These are phyloP conservation scores for Tortrix viridana DNA, from an alignment of 2,888 invertebrate genomes.

Conservation along the genomic window DNA sequence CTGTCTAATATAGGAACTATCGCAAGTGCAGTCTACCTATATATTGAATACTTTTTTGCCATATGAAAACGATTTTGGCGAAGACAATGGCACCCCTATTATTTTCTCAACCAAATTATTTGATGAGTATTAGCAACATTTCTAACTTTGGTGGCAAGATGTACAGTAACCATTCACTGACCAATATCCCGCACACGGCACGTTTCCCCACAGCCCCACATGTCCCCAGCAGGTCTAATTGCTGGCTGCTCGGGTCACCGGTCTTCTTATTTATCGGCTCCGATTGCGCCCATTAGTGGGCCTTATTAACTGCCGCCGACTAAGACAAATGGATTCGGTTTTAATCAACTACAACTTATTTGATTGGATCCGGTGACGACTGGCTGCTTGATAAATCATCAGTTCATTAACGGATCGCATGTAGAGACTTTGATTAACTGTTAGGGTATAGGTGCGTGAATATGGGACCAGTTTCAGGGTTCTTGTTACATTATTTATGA, in stretches of 20 bases:
- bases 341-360: conserved; percentile 27
- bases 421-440: not conserved
- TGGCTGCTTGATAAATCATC: conserved; percentile 17
- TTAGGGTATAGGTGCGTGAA: not conserved
- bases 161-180: too few relatives aligned
- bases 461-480: not conserved
- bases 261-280: conserved; percentile 75
- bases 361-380: conserved; percentile 18
- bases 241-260: conserved; percentile 45
- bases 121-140: too few relatives aligned
- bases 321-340: conserved; percentile 42
- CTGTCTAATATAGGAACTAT: too few relatives aligned
- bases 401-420: conserved; percentile 3
- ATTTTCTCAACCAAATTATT: too few relatives aligned
- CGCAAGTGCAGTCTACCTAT: too few relatives aligned
- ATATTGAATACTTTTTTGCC: too few relatives aligned
- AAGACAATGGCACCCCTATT: too few relatives aligned
- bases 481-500: too few relatives aligned
- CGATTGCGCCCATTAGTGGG: conserved; percentile 66
- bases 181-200: too few relatives aligned
- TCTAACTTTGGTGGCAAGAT: too few relatives aligned
- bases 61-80: too few relatives aligned
- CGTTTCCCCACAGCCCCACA: not conserved
- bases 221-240: conserved; percentile 27
- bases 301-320: conserved; percentile 61